A percentile compares a stretch with the other conserved stretches of the same genome.
Conservation (phyloP, 1,140 invertebrate species). For the Asobara japonica region DNA sequence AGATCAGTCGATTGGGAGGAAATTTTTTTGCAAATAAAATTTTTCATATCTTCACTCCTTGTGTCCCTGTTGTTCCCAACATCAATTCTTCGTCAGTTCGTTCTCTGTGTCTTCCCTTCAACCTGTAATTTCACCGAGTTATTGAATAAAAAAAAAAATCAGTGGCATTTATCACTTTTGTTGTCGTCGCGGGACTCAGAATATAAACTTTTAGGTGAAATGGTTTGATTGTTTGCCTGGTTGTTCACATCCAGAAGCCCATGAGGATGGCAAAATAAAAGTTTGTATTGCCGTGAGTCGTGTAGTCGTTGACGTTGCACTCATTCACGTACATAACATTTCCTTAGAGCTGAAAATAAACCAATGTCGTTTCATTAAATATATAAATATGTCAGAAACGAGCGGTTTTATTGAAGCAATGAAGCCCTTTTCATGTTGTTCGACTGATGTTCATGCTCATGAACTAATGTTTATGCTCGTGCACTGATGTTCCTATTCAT, state of each 20-base stretch:
- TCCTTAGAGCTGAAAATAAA: not conserved
- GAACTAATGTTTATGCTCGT: no score
- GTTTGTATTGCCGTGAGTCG: not conserved
- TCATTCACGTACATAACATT: not conserved
- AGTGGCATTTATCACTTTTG: not conserved
- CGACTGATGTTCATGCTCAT: no score
- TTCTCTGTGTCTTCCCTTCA: not conserved
- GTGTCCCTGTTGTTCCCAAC: not conserved
- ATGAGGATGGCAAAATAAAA: not conserved
- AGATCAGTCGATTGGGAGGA: not conserved
- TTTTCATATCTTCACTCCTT: not conserved
- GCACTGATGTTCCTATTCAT: no score
- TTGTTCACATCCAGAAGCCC: not conserved
- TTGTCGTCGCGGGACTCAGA: no score
- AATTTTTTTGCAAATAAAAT: not conserved
- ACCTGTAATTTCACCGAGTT: no score
- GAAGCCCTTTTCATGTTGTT: no score
- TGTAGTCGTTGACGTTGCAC: conserved; percentile 13
- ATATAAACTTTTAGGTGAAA: no score
- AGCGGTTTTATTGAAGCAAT: no score
- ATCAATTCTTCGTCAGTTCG: not conserved
- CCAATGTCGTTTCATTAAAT: not conserved
- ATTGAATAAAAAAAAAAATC: no score
- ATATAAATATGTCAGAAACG: no score
- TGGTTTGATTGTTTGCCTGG: conserved; percentile 7